Conservation (phyloP, 2,113 vertebrate species). For the Paratilapia polleni region DNA sequence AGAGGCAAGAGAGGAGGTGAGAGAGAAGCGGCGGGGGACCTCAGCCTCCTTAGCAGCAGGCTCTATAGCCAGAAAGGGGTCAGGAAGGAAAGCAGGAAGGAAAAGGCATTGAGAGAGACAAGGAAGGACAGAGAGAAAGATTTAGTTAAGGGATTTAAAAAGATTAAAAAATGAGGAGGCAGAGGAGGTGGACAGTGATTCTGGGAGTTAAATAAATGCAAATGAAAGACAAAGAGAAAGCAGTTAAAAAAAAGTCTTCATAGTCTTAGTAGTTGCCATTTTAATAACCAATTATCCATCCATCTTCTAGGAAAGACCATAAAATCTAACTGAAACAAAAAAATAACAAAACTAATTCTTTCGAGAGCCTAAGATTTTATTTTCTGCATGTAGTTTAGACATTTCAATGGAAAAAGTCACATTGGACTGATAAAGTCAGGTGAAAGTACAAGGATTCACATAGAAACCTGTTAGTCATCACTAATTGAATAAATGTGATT, state of each 20-base stretch:
- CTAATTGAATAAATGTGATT: neutral
- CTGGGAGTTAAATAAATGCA: neutral
- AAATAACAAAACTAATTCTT: neutral
- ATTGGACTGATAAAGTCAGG: neutral
- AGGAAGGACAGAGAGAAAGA: neutral
- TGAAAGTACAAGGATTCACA: neutral
- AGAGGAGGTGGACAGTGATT: neutral
- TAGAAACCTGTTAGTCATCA: neutral
- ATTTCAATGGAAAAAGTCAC: neutral
- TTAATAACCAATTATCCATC: neutral
- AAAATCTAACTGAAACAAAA: neutral
- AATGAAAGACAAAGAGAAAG: slow-evolving; percentile 5
- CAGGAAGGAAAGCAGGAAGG: neutral
- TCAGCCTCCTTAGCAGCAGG: slow-evolving; percentile 85
- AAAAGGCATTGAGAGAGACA: neutral
- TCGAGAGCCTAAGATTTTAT: neutral
- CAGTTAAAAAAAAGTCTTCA: neutral
- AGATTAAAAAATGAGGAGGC: neutral
- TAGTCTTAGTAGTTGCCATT: neutral
- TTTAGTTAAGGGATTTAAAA: neutral
- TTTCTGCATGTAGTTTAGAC: neutral
- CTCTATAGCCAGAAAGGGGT: slow-evolving; percentile 73
- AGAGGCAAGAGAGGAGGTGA: slow-evolving; percentile 87
- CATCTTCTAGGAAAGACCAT: neutral
- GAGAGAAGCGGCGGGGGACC: slow-evolving; percentile 89